Evolutionary conservation across 2,797 vertebrate genomes (phyloP), one percentile per base, ranked within the genome.

Genomic region (Malacoctenus gilli): DNA sequence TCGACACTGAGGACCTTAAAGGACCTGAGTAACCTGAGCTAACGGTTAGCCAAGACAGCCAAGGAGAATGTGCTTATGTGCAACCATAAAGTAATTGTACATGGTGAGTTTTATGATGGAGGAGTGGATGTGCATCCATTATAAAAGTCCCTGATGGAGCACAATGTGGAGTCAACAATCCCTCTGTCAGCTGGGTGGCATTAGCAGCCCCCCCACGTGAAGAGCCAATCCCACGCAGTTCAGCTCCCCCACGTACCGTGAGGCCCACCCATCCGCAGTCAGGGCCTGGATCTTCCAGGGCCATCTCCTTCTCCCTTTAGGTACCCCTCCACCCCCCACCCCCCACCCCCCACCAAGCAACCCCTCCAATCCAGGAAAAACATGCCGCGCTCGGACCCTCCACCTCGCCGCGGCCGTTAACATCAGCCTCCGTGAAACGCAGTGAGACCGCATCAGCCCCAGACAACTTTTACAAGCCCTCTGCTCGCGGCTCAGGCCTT

Each of bases 391-490:
- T 57, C 14, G 8, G 81, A 85, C 81, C 82, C 85, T 89, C 84
- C 83, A 71, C 79, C 80, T 64, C 37, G 62, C 68, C 22, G 25
- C 65, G 59, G 82, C 80, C 52, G 76, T 87, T 85, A 85, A 90
- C 68, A 53, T 85, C 82, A 85, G 64, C 73, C 80, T 63, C 72
- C 52, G 35, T 87, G 85, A 88, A 85, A 80, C 41, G 4, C 76
- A 66, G 63, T 38, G n/a, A 75, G 68, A 74, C 80, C 28, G 28
- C 68, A 72, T 78, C 72, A 69, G 68, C 67, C 72, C 60, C 34
- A 54, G 63, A 74, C 64, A 44, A 19, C 30, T 80, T 89, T 90
- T 80, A 90, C 75, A 78, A 85, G 86, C 66, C 72, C 59, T 8
- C 1, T 4, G 25, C 46, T 79, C 56, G 62, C 69, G 15, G 56